These are phyloP conservation scores for Omphaloscelis lunosa DNA, from an alignment of 2,888 invertebrate genomes.

Conservation along the genomic window DNA sequence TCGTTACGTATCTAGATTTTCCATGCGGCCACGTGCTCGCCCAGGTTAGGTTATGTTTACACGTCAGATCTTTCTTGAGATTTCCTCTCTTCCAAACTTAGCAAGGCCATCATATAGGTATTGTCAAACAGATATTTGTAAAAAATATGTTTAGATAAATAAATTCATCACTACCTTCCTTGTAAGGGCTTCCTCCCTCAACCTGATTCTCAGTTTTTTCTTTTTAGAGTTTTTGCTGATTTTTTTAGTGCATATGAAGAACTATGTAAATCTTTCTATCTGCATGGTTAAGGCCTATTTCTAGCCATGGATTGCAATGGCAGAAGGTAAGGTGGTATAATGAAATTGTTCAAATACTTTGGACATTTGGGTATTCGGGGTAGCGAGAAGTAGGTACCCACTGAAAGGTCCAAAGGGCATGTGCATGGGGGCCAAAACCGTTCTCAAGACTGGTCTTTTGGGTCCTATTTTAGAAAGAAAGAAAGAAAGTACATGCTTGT, in stretches of 20 bases:
- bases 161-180: background rate
- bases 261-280: background rate
- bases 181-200: background rate
- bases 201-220: background rate
- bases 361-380: background rate
- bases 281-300: background rate
- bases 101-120: background rate
- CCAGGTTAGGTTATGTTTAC: slow-evolving; percentile 27
- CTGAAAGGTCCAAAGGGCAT: background rate
- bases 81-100: background rate
- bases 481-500: too few relatives aligned
- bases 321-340: background rate
- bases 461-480: too few relatives aligned
- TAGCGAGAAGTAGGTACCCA: background rate
- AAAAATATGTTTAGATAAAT: background rate
- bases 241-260: background rate
- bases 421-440: background rate
- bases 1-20: slow-evolving; percentile 12
- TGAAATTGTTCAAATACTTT: background rate
- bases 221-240: rapidly evolving
- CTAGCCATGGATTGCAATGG: background rate
- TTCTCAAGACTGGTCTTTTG: background rate
- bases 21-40: slow-evolving; percentile 9
- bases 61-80: slow-evolving; percentile 1
- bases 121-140: background rate